These are phyloP conservation scores for Balanococcus diminutus DNA, from an alignment of 2,888 invertebrate genomes.

Conservation along the genomic window DNA sequence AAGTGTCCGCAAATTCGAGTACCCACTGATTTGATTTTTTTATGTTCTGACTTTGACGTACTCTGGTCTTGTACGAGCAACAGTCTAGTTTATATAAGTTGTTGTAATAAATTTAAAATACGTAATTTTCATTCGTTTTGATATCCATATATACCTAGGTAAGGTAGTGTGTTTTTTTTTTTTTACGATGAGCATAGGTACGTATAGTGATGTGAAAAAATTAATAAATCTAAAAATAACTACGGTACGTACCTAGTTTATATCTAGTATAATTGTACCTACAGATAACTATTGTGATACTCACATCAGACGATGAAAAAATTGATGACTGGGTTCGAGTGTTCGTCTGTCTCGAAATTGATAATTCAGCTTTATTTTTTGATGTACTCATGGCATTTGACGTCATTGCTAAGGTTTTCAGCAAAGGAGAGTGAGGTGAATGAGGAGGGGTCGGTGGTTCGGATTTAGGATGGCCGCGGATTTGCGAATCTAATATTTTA, in stretches of 20 bases:
- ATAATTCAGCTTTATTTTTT: constrained; percentile 33
- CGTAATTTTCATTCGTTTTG: neutral
- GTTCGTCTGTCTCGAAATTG: constrained; percentile 34
- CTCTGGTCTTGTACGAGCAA: too few relatives aligned
- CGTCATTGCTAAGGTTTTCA: neutral
- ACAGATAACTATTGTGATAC: neutral
- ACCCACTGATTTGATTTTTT: neutral
- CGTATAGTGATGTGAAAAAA: neutral
- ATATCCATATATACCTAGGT: neutral
- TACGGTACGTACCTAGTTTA: neutral
- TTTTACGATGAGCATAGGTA: too few relatives aligned
- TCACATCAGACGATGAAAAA: constrained; percentile 39
- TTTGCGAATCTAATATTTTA: constrained; percentile 47
- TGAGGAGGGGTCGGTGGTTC: constrained; percentile 44
- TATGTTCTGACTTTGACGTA: neutral
- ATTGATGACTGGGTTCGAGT: constrained; percentile 1
- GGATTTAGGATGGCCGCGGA: constrained; percentile 42
- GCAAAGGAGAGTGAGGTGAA: constrained; percentile 19
- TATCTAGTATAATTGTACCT: neutral
- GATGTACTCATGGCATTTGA: neutral
- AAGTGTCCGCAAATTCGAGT: neutral
- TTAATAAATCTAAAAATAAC: neutral
- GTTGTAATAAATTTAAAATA: neutral
- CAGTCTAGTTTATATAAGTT: neutral
- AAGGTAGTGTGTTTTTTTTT: neutral